These are phyloP conservation scores for Matsumurasca onukii DNA, from an alignment of 1,140 invertebrate species.

Conservation along the genomic window DNA sequence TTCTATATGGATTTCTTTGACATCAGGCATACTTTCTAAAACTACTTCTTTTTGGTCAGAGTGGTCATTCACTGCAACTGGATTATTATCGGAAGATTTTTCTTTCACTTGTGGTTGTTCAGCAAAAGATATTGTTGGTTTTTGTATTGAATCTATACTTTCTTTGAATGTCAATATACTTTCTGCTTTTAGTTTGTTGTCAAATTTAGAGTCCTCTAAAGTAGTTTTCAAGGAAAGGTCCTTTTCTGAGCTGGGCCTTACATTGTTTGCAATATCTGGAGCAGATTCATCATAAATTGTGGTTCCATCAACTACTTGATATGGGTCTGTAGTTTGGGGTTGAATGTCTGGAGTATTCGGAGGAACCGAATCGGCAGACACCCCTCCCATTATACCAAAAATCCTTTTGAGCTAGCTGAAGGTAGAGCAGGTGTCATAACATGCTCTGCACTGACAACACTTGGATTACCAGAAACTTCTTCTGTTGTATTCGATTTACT, in stretches of 20 bases:
- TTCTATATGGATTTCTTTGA: no score
- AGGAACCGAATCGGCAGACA: conserved; percentile 28
- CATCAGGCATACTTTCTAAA: not conserved
- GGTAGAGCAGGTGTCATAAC: not conserved
- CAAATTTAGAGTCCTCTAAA: no score
- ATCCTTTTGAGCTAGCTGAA: conserved; percentile 10
- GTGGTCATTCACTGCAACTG: no score
- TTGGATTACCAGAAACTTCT: not conserved
- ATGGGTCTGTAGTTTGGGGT: conserved; percentile 5
- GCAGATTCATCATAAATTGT: conserved; percentile 29
- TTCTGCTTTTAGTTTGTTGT: no score
- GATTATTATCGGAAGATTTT: not conserved
- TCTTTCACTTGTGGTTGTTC: not conserved
- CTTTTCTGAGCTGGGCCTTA: no score
- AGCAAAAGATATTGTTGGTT: no score
- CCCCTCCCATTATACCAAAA: conserved; percentile 4
- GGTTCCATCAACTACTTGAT: conserved; percentile 34
- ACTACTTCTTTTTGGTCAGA: not conserved
- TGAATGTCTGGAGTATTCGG: conserved; percentile 16
- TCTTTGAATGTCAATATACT: no score
- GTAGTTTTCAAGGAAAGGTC: no score
- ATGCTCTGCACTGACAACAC: not conserved
- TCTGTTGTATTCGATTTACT: not conserved
- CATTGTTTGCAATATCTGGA: not conserved
- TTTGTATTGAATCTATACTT: no score